These are phyloP conservation scores for Axinella damicornis DNA, from an alignment of 37 sponge, comb jelly and placozoan genomes.

Conservation along the genomic window DNA sequence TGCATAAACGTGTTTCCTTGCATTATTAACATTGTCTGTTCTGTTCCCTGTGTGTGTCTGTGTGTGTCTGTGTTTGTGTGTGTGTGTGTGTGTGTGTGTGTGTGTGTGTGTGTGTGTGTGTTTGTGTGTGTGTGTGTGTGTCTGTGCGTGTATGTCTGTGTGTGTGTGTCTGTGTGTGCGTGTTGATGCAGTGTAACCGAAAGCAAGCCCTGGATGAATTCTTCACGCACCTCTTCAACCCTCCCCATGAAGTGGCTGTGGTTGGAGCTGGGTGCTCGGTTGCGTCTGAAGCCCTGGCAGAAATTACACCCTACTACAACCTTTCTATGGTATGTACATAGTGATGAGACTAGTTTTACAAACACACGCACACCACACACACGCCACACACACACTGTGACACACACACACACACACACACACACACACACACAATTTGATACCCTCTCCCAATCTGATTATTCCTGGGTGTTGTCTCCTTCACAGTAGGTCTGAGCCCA, in stretches of 20 bases:
- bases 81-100: too few relatives aligned
- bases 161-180: neutral
- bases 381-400: too few relatives aligned
- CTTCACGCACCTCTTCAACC: neutral
- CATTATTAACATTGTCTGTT: too few relatives aligned
- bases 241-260: neutral
- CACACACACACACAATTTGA: too few relatives aligned
- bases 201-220: neutral
- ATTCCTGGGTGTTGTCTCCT: too few relatives aligned
- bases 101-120: neutral
- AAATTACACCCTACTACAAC: neutral
- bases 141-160: constrained; percentile 1
- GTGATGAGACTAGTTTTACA: neutral
- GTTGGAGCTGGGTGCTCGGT: constrained; percentile 28
- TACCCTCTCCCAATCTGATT: too few relatives aligned
- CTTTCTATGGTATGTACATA: neutral
- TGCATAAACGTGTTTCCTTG: too few relatives aligned
- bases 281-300: constrained; percentile 2
- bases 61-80: too few relatives aligned
- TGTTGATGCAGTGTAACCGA: constrained; percentile 8
- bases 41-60: too few relatives aligned
- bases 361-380: too few relatives aligned
- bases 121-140: constrained; percentile 7
- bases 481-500: too few relatives aligned
- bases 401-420: neutral